A percentile compares a stretch with the other conserved stretches of the same genome.
These are phyloP conservation scores for Pseudochirops corinnae DNA, from an alignment of 2,797 vertebrate species.

Conservation along the genomic window DNA sequence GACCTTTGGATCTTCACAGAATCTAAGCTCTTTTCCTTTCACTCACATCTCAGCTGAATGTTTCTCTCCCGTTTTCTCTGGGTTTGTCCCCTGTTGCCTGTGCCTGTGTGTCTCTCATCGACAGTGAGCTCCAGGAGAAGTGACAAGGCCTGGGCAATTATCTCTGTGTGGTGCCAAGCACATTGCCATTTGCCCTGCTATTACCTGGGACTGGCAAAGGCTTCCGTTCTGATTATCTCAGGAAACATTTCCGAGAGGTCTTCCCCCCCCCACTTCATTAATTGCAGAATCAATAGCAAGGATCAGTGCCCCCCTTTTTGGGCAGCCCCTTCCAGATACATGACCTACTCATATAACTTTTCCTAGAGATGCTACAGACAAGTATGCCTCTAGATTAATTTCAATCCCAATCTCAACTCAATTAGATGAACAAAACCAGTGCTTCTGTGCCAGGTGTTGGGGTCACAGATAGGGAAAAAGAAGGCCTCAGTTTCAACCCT, in stretches of 20 bases:
- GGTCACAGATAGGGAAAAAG: background rate
- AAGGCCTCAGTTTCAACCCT: background rate
- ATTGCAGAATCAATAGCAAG: background rate
- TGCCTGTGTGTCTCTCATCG: background rate
- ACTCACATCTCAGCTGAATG: background rate
- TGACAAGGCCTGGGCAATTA: background rate
- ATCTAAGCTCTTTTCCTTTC: background rate
- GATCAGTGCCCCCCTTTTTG: background rate
- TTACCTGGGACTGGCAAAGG: background rate
- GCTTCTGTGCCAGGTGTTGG: background rate
- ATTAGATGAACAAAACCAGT: background rate
- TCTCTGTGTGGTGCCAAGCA: background rate
- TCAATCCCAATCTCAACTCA: background rate
- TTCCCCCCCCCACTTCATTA: background rate
- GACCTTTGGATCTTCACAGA: background rate
- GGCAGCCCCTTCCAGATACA: background rate
- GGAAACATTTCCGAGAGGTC: background rate
- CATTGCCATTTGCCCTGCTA: background rate
- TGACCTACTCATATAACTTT: background rate
- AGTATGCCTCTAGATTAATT: background rate
- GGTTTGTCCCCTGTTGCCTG: background rate
- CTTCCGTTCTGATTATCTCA: background rate
- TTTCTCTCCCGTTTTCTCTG: background rate
- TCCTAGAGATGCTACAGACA: background rate
- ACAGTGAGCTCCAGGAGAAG: background rate